Percentiles rank a stretch among this genome's conserved stretches.
phyloP scores from a whole-genome alignment of 2,888 invertebrate genomes.

The Xestoiulus laeticollis region DNA sequence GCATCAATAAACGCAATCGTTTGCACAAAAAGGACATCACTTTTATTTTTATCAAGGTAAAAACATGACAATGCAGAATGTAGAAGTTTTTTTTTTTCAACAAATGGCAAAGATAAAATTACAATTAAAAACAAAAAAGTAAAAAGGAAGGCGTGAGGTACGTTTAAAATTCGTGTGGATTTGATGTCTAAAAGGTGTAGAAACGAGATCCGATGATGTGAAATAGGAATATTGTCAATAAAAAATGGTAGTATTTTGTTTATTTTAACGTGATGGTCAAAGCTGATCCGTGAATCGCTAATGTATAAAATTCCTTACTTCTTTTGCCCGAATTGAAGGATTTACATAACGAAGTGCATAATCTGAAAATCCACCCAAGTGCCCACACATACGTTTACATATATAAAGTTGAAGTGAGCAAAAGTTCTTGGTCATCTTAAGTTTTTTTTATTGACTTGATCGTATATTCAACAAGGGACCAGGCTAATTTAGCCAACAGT shows the following conservation, averaged over 20 bases:
- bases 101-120: constrained; percentile 44
- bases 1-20: neutral
- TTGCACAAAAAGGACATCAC: constrained; percentile 47
- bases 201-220: constrained; percentile 21
- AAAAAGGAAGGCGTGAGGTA: constrained; percentile 39
- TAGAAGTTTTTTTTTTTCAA: neutral
- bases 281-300: constrained; percentile 25
- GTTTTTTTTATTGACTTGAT: constrained; percentile 7
- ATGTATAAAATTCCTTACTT: constrained; percentile 14
- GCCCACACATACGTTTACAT: constrained; percentile 35
- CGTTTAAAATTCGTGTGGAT: constrained; percentile 36
- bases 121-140: constrained; percentile 16
- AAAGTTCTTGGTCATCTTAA: constrained; percentile 47
- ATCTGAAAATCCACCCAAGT: constrained; percentile 28
- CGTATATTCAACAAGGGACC: neutral
- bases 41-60: constrained; percentile 47
- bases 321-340: neutral
- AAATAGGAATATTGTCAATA: constrained; percentile 34
- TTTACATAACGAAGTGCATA: constrained; percentile 36
- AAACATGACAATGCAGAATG: constrained; percentile 48
- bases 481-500: constrained; percentile 27
- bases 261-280: neutral
- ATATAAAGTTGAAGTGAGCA: constrained; percentile 46
- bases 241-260: neutral
- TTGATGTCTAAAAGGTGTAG: constrained; percentile 31